Evolutionary conservation across 35 echinoderm and acorn worm species (phyloP), one percentile per base, ranked within the genome.

Genomic region (Strongylocentrotus purpuratus): DNA sequence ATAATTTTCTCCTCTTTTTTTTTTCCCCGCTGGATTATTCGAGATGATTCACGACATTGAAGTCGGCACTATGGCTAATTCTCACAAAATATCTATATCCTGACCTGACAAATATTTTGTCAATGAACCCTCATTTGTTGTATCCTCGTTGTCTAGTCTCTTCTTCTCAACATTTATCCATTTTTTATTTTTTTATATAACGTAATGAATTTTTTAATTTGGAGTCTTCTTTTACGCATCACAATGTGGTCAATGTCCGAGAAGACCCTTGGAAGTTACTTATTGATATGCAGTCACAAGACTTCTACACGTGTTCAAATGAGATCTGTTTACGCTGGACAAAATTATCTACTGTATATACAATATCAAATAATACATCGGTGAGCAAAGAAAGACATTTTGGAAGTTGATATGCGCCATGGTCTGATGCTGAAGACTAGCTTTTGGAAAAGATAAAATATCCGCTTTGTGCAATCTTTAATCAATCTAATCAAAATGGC

Each of bases 71-170:
- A 18, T n/a, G 28, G 65, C 65, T 78, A 78, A 78, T 78, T 78
- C 65, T 78, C 65, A 78, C 65, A 78, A 78, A 78, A 78, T 28
- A 8, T 78, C 65, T 78, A n/a, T 78, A 78, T 78, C 65, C 65
- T 78, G 65, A 28, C 20, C 65, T 78, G 65, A 78, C 65, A 78
- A 78, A 78, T 78, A 78, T 78, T 78, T 78, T 78, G 65, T 78
- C 65, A 78, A 78, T 78, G 65, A 78, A 78, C 65, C 28, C 65
- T 78, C 65, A 78, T 78, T 78, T 78, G 65, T 78, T n/a, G 65
- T 78, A 78, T 78, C 65, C 65, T 78, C 4, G 65, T 78, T 22
- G 5, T 7, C 22, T 78, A 78, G 65, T 78, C 65, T 78, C 7
- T 8, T 3, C 25, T 78, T 78, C 65, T 78, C 20, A 28, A 78